Evolutionary conservation across 1,140 invertebrate species (phyloP), one percentile per base, ranked within the genome.

Genomic region (Drosophila lini): DNA sequence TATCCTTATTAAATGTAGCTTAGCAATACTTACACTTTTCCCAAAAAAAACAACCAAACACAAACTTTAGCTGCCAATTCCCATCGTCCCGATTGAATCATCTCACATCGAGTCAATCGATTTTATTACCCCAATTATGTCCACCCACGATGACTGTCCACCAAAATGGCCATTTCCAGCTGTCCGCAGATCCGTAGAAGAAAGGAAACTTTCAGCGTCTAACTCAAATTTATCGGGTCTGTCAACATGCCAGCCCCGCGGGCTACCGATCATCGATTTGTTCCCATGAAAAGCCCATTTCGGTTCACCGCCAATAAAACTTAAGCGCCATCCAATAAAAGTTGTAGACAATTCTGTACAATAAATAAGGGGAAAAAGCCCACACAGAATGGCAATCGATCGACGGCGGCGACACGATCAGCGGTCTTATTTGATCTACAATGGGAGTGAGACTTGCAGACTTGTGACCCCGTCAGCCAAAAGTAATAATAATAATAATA

Each of bases 371-470:
- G 64, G 64, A 19, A 77, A 74, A 71, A 73, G 67, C 78, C 78
- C 81, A 78, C 81, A 74, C 81, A 71, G 69, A 71, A 70, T 31
- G 50, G 65, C 69, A 59, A 73, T 73, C 52, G 69, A 71, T 73
- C 69, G 69, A 32, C 64, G 68, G 68, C 74, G 57, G 74, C 44
- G 80, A 85, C 83, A 80, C 81, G 80, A 84, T 85, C 82, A 85
- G 81, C 81, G 81, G 81, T 47, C 50, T 40, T 47, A 85, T 86
- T 85, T 85, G 81, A 85, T 85, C 81, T 74, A 48, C n/a, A 32
- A 56, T 78, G 63, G 68, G 55, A 76, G 77, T 44, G 41, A 47
- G 62, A 41, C 36, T 36, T 28, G 44, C 34, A 48, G 60, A 41
- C 64, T 57, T 57, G 50, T 70, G 68, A 67, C 64, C 68, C 68